These are phyloP conservation scores for Nanorana parkeri DNA, from an alignment of 2,113 vertebrate species.

Conservation along the genomic window DNA sequence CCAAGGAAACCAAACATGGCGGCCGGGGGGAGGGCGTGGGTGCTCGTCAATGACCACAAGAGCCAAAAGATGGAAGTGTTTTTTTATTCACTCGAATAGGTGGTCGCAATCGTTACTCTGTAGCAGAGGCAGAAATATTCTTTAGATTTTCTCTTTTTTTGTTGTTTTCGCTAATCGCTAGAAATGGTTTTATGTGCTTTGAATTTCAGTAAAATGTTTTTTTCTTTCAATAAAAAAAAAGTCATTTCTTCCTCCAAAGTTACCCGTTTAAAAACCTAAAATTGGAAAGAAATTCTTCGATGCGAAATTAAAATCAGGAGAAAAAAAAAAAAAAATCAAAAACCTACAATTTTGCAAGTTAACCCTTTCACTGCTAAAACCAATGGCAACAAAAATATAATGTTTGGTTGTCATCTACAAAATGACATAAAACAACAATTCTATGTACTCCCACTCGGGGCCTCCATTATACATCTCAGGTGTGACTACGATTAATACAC, in stretches of 20 bases:
- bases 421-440: no score
- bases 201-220: not conserved
- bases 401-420: no score
- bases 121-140: not conserved
- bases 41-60: conserved; percentile 5
- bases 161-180: not conserved
- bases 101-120: conserved; percentile 2
- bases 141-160: not conserved
- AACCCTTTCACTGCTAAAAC: not conserved
- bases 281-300: not conserved
- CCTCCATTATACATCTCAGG: no score
- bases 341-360: not conserved
- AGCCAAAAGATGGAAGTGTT: conserved; percentile 18
- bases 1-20: no score
- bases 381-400: no score
- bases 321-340: not conserved
- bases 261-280: not conserved
- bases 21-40: no score
- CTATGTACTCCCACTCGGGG: no score
- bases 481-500: no score
- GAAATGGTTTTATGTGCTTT: conserved; percentile 1
- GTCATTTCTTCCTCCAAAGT: not conserved
- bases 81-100: conserved; percentile 40
- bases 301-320: not conserved
- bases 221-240: not conserved